phyloP scores from a whole-genome alignment of 2,797 vertebrate species.

The Chelon auratus region DNA sequence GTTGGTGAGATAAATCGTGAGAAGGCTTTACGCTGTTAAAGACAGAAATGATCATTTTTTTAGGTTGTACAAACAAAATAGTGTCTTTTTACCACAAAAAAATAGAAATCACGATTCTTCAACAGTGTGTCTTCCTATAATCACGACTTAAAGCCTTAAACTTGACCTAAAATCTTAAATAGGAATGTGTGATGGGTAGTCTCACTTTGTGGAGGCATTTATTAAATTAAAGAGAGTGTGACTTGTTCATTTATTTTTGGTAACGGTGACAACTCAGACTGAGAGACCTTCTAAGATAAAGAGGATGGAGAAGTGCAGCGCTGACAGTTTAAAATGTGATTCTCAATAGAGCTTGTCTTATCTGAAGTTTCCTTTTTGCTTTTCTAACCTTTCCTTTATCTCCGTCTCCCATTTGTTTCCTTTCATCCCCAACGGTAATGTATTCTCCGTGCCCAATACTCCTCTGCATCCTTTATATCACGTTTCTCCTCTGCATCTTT shows the following conservation, averaged over 20 bases:
- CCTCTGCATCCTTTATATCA: constrained; percentile 49
- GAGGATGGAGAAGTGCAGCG: constrained; percentile 7
- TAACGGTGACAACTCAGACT: constrained; percentile 31
- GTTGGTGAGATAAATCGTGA: no score
- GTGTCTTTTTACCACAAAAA: no score
- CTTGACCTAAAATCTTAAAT: constrained; percentile 3
- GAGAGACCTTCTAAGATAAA: constrained; percentile 10
- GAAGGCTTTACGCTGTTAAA: no score
- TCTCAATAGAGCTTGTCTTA: constrained; percentile 38
- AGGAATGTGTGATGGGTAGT: constrained; percentile 2
- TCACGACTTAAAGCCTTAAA: neutral
- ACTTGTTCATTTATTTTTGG: constrained; percentile 34
- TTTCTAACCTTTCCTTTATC: constrained; percentile 58
- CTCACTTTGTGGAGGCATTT: constrained; percentile 27
- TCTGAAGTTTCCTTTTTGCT: constrained; percentile 55
- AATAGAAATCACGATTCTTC: no score
- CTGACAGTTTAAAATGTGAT: constrained; percentile 45
- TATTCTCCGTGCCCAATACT: constrained; percentile 55
- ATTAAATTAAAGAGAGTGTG: constrained; percentile 28
- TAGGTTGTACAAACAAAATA: no score
- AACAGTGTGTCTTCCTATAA: neutral
- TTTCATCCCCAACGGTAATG: constrained; percentile 59
- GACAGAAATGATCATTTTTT: no score
- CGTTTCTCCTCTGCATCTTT: constrained; percentile 44
- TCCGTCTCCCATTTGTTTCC: constrained; percentile 55